Conservation (phyloP, 1,140 invertebrate species). For the Diabrotica virgifera region DNA sequence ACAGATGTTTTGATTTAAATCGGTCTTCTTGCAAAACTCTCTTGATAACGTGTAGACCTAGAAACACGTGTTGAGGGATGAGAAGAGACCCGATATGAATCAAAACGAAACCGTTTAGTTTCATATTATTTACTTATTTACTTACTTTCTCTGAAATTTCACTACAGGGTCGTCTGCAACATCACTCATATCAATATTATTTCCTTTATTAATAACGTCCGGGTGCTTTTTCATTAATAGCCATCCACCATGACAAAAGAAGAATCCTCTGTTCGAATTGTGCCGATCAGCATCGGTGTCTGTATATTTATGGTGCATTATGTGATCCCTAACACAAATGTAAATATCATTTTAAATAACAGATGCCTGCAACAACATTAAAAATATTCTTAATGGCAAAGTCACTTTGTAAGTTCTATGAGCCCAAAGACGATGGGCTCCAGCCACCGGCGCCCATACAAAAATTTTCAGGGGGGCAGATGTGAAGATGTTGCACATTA, state of each 20-base stretch:
- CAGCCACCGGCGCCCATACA: too few species aligned
- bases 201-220: conserved; percentile 55
- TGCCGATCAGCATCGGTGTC: conserved; percentile 57
- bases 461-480: too few species aligned
- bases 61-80: too few species aligned
- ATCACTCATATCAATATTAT: conserved; percentile 61
- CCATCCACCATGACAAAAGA: conserved; percentile 65
- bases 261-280: conserved; percentile 59
- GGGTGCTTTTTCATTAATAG: conserved; percentile 38
- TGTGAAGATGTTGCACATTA: too few species aligned
- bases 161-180: conserved; percentile 70
- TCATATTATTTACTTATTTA: too few species aligned
- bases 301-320: conserved; percentile 86
- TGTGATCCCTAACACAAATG: conserved; percentile 78
- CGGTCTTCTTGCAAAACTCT: too few species aligned
- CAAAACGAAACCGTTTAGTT: too few species aligned
- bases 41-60: too few species aligned
- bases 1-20: too few species aligned
- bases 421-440: conserved; percentile 16
- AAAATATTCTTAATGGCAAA: neutral
- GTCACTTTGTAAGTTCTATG: conserved; percentile 16
- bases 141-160: conserved; percentile 31
- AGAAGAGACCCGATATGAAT: too few species aligned
- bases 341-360: conserved; percentile 61
- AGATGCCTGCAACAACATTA: conserved; percentile 6